These are phyloP conservation scores for Acutogordius australiensis DNA, from an alignment of 2,888 invertebrate species.

Conservation along the genomic window DNA sequence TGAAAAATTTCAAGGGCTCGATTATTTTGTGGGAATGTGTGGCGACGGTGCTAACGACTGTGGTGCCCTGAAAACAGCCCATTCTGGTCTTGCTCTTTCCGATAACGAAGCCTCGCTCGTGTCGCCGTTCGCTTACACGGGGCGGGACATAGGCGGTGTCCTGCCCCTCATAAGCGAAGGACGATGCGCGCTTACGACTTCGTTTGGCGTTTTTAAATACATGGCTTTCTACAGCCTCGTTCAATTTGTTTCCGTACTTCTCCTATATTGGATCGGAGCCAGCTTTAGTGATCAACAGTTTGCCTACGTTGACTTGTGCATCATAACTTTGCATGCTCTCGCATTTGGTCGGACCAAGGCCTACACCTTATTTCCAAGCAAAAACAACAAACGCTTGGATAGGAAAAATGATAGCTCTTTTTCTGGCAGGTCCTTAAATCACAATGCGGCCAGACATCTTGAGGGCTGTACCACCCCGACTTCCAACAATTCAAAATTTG, in stretches of 20 bases:
- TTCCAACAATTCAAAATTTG: too few species aligned
- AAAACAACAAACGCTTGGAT: too few species aligned
- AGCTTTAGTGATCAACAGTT: constrained; percentile 20
- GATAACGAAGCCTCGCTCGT: constrained; percentile 21
- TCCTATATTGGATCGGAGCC: constrained; percentile 26
- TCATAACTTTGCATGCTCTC: constrained; percentile 7
- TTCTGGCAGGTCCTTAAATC: too few species aligned
- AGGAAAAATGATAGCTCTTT: too few species aligned
- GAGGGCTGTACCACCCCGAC: too few species aligned
- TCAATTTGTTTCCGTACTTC: constrained; percentile 36
- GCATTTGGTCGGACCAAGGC: not conserved
- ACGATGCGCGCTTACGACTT: constrained; percentile 66
- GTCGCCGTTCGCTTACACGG: constrained; percentile 20
- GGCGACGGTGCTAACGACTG: constrained; percentile 28
- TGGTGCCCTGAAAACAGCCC: constrained; percentile 26
- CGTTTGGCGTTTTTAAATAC: constrained; percentile 86
- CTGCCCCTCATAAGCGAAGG: constrained; percentile 24
- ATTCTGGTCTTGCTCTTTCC: constrained; percentile 25
- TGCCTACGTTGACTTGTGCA: not conserved
- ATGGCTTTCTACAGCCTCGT: constrained; percentile 75
- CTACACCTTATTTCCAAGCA: too few species aligned
- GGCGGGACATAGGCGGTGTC: constrained; percentile 18
- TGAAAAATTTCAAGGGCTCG: constrained; percentile 34
- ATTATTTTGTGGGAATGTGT: constrained; percentile 25
- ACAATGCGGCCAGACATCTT: too few species aligned